Conservation (phyloP, 2,888 invertebrate species). For the Pollenia angustigena region DNA sequence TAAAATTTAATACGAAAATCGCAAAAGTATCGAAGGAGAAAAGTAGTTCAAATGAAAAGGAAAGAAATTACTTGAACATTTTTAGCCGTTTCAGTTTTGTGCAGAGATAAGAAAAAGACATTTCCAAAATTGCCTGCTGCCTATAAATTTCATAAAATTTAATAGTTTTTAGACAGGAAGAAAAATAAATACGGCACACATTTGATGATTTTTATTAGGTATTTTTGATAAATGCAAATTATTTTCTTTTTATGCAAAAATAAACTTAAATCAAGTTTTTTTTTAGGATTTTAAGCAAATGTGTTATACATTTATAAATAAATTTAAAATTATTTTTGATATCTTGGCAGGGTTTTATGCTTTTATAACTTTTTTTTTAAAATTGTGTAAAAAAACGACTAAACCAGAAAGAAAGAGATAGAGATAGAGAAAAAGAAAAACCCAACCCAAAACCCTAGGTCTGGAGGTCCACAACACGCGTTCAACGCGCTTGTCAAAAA, state of each 20-base stretch:
- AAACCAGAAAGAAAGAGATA: no score
- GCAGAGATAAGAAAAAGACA: not conserved
- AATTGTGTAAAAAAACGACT: no score
- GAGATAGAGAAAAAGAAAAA: no score
- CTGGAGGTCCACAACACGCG: no score
- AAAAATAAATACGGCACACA: not conserved
- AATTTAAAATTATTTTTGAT: not conserved
- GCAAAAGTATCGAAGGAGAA: not conserved
- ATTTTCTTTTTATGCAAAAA: not conserved
- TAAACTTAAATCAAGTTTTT: not conserved
- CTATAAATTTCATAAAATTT: conserved; percentile 13
- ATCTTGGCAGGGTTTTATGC: not conserved
- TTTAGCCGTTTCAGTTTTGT: not conserved
- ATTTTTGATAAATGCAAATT: conserved; percentile 3
- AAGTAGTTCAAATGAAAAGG: not conserved
- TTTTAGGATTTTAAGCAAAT: not conserved
- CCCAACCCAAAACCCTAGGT: no score
- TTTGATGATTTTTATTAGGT: no score
- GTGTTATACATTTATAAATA: not conserved
- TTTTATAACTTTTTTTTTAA: no score
- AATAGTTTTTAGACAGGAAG: not conserved
- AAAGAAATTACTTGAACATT: not conserved
- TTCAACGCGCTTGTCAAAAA: no score
- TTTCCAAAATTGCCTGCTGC: not conserved
- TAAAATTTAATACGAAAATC: conserved; percentile 32